phyloP scores from a whole-genome alignment of 1,140 invertebrate genomes.

The Apis laboriosa region DNA sequence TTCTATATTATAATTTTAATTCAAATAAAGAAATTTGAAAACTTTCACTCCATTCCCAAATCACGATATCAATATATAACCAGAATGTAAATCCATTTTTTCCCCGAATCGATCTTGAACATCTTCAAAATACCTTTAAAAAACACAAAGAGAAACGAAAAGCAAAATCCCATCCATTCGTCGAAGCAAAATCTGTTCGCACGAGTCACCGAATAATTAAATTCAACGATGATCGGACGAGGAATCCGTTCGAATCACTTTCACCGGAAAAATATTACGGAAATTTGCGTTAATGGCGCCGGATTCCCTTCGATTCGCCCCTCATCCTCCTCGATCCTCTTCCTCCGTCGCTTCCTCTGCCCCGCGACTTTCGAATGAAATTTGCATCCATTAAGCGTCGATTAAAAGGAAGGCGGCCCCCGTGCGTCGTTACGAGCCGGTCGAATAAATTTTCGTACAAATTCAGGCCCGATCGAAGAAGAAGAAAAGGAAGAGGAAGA shows the following conservation, averaged over 20 bases:
- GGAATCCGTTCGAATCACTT: constrained; percentile 32
- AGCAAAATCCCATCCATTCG: not conserved
- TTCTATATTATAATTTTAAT: too few relatives aligned
- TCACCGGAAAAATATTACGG: constrained; percentile 21
- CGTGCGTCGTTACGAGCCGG: not conserved
- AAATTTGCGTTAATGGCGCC: constrained; percentile 20
- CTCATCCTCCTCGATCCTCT: not conserved
- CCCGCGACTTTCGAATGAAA: constrained; percentile 21
- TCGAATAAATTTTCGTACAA: constrained; percentile 18
- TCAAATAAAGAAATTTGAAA: too few relatives aligned
- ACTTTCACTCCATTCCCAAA: too few relatives aligned
- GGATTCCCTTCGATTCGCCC: not conserved
- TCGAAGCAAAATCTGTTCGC: not conserved
- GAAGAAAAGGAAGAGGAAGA: not conserved
- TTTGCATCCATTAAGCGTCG: constrained; percentile 41
- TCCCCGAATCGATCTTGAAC: too few relatives aligned
- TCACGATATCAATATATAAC: too few relatives aligned
- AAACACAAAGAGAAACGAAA: not conserved
- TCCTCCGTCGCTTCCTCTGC: not conserved
- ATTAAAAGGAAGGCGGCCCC: constrained; percentile 24
- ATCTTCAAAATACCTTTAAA: too few relatives aligned
- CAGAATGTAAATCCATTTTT: too few relatives aligned
- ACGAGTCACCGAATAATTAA: constrained; percentile 31
- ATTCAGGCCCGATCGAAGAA: not conserved
- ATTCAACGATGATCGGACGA: constrained; percentile 29